phyloP scores from a whole-genome alignment of 2,888 invertebrate species.

The Epinotia brunnichana region DNA sequence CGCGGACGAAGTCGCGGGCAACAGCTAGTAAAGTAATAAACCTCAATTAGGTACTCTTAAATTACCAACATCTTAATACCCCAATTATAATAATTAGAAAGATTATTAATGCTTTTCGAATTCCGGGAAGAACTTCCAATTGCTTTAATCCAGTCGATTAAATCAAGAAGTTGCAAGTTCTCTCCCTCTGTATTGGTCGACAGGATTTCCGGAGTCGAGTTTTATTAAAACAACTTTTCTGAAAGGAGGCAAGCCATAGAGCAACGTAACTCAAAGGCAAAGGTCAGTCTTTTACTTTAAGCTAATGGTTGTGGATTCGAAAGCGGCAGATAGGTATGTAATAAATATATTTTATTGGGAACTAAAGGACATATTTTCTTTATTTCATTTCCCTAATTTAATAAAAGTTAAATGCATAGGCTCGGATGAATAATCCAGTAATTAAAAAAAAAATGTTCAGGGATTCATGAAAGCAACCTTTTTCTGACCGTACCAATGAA shows the following conservation, averaged over 20 bases:
- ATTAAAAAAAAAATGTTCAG: not conserved
- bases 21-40: no score
- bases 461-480: not conserved
- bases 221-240: constrained; percentile 35
- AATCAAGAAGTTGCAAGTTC: constrained; percentile 18
- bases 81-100: no score
- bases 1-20: no score
- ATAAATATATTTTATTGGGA: no score
- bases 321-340: not conserved
- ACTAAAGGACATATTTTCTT: no score
- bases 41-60: no score
- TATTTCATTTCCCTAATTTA: not conserved
- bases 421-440: no score
- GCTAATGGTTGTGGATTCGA: not conserved
- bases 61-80: no score
- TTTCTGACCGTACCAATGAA: not conserved
- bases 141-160: constrained; percentile 23
- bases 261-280: not conserved
- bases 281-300: not conserved
- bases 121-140: not conserved
- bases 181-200: constrained; percentile 29
- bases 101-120: not conserved
- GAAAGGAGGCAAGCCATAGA: not conserved
- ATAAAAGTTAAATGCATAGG: no score
- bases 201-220: constrained; percentile 16